Evolutionary conservation across 2,113 vertebrate species (phyloP).

Genomic region (Danio rerio): DNA sequence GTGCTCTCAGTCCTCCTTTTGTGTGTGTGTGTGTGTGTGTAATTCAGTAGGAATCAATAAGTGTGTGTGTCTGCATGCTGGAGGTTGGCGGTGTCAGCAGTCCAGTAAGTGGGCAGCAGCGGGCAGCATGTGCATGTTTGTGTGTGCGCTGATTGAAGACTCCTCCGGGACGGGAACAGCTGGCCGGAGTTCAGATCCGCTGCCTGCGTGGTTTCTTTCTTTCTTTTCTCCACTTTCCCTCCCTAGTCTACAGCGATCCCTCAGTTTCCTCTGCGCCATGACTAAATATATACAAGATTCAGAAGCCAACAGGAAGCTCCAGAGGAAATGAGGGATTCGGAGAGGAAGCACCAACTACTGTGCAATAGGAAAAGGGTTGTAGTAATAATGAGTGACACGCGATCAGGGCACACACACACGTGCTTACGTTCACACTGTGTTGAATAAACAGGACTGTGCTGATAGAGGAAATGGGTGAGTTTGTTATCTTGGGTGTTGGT

Average conservation of each 20-base stretch:
- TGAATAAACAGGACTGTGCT: constrained; percentile 18
- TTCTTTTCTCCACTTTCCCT: background rate
- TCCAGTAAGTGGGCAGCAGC: constrained; percentile 29
- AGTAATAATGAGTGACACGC: constrained; percentile 24
- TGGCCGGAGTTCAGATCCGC: constrained; percentile 10
- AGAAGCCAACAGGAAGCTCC: constrained; percentile 15
- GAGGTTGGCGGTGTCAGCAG: constrained; percentile 26
- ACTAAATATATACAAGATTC: background rate
- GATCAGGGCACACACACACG: background rate
- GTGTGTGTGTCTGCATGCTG: background rate
- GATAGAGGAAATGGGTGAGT: constrained; percentile 43
- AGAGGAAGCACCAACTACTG: constrained; percentile 10
- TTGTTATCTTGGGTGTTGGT: constrained; percentile 46
- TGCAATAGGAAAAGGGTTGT: constrained; percentile 48
- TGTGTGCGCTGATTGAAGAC: constrained; percentile 38
- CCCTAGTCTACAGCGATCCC: background rate
- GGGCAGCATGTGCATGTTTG: constrained; percentile 3
- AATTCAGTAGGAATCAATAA: constrained; percentile 15
- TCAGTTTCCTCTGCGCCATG: background rate
- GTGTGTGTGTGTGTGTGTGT: too few species aligned
- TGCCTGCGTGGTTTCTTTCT: background rate
- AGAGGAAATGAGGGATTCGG: constrained; percentile 25
- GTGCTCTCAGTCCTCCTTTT: background rate
- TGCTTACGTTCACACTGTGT: background rate
- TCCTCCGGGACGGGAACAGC: constrained; percentile 30